Conservation (phyloP, 2,888 invertebrate genomes). For the Metopia argyrocephala region DNA sequence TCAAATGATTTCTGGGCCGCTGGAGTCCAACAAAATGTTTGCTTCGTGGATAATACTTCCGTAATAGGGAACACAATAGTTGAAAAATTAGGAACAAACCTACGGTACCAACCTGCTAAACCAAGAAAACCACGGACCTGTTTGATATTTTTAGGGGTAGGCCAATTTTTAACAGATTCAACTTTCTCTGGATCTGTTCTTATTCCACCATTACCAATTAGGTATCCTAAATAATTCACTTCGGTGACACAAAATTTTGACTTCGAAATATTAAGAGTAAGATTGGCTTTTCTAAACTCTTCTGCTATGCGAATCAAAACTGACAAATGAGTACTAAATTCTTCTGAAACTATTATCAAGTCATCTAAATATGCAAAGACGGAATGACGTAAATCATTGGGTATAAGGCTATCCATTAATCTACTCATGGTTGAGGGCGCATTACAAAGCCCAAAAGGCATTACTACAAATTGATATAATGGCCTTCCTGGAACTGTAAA, state of each 20-base stretch:
- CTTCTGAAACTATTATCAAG: too few species aligned
- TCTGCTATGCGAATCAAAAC: too few species aligned
- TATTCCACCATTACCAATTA: too few species aligned
- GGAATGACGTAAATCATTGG: constrained; percentile 38
- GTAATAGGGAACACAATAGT: constrained; percentile 49
- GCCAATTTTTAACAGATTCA: too few species aligned
- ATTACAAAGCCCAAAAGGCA: constrained; percentile 47
- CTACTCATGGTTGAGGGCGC: constrained; percentile 35
- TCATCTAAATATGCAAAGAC: constrained; percentile 57
- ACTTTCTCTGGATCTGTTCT: too few species aligned
- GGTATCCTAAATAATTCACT: too few species aligned
- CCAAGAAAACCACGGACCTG: too few species aligned
- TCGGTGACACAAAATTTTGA: too few species aligned
- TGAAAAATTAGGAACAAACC: too few species aligned
- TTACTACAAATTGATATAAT: constrained; percentile 59
- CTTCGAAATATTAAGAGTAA: not conserved
- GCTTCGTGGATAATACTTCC: not conserved
- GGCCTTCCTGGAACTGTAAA: constrained; percentile 62
- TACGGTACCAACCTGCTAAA: constrained; percentile 31
- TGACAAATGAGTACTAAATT: too few species aligned
- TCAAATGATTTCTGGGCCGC: constrained; percentile 15
- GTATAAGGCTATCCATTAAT: constrained; percentile 52
- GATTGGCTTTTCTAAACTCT: constrained; percentile 5
- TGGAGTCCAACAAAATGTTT: constrained; percentile 1
- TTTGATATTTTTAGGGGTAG: too few species aligned